A percentile compares a stretch with the other conserved stretches of the same genome.
Conservation (phyloP, 2,797 vertebrate genomes). For the Urosaurus nigricauda region DNA sequence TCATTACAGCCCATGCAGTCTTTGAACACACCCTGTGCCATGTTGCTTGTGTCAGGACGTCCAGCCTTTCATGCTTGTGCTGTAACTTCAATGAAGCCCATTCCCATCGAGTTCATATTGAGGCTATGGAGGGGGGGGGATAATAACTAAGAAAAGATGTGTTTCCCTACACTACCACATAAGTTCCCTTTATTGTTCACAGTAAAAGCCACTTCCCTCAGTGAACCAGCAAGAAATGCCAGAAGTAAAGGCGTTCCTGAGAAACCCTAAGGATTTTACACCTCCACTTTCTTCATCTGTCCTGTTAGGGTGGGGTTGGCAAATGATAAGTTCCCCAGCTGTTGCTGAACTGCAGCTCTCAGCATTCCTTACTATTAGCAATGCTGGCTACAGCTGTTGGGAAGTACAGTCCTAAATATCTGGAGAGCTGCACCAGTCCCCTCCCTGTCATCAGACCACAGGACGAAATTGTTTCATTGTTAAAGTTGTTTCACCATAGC, state of each 20-base stretch:
- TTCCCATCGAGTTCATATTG: not conserved
- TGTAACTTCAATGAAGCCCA: not conserved
- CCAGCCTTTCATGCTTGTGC: not conserved
- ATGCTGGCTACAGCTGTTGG: too few species aligned
- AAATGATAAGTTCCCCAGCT: too few species aligned
- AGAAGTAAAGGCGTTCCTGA: too few species aligned
- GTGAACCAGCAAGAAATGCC: too few species aligned
- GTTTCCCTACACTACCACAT: not conserved
- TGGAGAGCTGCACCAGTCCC: too few species aligned
- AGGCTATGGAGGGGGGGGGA: not conserved
- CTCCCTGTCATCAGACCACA: not conserved
- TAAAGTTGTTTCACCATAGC: not conserved
- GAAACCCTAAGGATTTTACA: too few species aligned
- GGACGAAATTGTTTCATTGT: not conserved
- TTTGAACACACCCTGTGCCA: constrained; percentile 14
- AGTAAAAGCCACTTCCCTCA: too few species aligned
- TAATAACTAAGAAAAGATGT: not conserved
- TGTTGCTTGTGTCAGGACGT: not conserved
- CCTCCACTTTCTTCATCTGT: too few species aligned
- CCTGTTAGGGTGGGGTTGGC: too few species aligned
- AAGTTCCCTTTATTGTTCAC: not conserved
- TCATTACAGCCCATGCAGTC: not conserved
- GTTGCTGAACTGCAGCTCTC: too few species aligned
- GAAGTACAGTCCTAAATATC: too few species aligned
- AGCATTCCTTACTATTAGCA: too few species aligned